Evolutionary conservation across 2,888 invertebrate species (phyloP).

Genomic region (Ormyrus rosae): DNA sequence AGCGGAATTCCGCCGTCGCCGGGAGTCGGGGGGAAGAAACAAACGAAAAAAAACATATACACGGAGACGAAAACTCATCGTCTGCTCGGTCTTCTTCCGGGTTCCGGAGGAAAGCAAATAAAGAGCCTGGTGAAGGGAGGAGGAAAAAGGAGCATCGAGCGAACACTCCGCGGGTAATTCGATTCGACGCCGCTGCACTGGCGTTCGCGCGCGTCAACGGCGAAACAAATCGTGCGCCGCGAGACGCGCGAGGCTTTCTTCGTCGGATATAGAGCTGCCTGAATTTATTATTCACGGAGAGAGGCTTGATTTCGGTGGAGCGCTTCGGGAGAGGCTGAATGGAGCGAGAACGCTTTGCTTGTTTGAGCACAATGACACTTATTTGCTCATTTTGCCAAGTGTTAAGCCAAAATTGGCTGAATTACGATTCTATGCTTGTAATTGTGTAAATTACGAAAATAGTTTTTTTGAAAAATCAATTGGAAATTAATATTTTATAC

Average conservation of each 20-base stretch:
- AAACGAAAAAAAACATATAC: slow-evolving; percentile 40
- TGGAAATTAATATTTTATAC: no score
- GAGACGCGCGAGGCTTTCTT: neutral
- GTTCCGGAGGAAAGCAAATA: slow-evolving; percentile 38
- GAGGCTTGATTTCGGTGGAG: slow-evolving; percentile 10
- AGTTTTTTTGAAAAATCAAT: no score
- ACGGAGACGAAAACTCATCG: slow-evolving; percentile 29
- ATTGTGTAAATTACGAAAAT: no score
- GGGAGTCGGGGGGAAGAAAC: slow-evolving; percentile 11
- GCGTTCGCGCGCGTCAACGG: slow-evolving; percentile 27
- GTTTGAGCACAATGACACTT: no score
- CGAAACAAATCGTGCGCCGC: slow-evolving; percentile 41
- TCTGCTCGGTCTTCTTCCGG: slow-evolving; percentile 5
- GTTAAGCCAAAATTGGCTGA: no score
- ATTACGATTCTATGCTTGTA: no score
- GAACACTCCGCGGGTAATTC: slow-evolving; percentile 31
- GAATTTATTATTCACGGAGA: slow-evolving; percentile 42
- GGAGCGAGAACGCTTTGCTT: no score
- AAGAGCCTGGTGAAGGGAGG: neutral
- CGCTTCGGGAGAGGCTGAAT: neutral
- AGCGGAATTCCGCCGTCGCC: slow-evolving; percentile 51
- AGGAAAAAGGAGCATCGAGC: neutral
- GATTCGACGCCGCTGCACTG: slow-evolving; percentile 23
- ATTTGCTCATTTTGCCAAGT: no score
- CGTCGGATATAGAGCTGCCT: neutral